Evolutionary conservation across 2,113 vertebrate species (phyloP).

Genomic region (Clarias gariepinus): DNA sequence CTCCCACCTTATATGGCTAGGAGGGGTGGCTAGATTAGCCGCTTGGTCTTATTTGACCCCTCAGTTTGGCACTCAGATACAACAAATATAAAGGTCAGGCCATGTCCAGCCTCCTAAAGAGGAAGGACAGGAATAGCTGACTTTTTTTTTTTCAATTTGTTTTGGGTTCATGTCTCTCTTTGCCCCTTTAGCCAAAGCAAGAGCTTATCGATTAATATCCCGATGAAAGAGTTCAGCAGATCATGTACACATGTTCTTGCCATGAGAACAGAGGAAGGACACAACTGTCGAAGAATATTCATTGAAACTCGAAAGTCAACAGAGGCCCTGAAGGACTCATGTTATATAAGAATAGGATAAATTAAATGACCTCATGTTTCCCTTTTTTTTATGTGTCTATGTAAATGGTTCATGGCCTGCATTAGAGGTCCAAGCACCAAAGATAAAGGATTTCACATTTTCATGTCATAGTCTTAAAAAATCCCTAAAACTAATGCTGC

Average conservation of each 20-base stretch:
- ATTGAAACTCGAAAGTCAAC: not conserved
- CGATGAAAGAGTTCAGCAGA: slow-evolving; percentile 15
- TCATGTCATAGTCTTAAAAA: not conserved
- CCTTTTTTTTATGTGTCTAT: not conserved
- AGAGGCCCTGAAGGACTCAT: not conserved
- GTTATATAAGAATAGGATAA: not conserved
- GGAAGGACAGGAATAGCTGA: not conserved
- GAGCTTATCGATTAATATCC: slow-evolving; percentile 8
- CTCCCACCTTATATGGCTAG: slow-evolving; percentile 25
- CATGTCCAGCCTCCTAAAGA: not conserved
- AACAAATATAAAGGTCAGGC: not conserved
- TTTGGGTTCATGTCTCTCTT: slow-evolving; percentile 1
- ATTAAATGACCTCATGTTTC: not conserved
- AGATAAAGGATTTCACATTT: not conserved
- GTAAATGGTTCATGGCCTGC: not conserved
- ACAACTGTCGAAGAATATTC: slow-evolving; percentile 17
- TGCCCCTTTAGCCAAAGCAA: not conserved
- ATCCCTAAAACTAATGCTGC: not conserved
- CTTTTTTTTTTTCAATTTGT: not conserved
- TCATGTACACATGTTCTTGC: slow-evolving; percentile 3
- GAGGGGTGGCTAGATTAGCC: slow-evolving; percentile 17
- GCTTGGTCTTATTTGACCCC: slow-evolving; percentile 39
- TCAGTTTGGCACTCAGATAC: slow-evolving; percentile 27
- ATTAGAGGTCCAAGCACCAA: not conserved
- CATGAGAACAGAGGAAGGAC: slow-evolving; percentile 4